Base-by-base conservation (phyloP, 2,888 invertebrate genomes). In the Andrena dorsata region DNA sequence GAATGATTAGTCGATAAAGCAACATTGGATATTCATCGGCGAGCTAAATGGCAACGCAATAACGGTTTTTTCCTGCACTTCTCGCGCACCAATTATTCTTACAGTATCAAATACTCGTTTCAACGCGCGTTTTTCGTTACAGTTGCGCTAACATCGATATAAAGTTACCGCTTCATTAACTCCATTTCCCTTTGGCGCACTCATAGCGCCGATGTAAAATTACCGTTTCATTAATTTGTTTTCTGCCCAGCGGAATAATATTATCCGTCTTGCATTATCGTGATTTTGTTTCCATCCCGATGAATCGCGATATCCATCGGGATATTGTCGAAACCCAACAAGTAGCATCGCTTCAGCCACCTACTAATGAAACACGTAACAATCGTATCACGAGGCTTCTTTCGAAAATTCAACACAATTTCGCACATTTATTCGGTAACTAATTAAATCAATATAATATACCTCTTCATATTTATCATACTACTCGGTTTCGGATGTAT, bases 151-250 rank as follows among this genome's bases (percentile, higher is more conserved):
- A 41, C 35, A 30, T n/a, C 65, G 65, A 56, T 65, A 30, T 41
- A 56, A 65, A 73, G 30, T 32, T 63, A 30, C 41, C 7, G 65
- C 56, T 65, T 30, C 56, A 65, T 73, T 65, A 65, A 65, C 41
- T 65, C 41, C n/a, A 56, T 56, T 73, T 41, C 20, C 35, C 23
- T 65, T 28, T 41, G 28, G 10, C 6, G 32, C 8, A 2, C 64
- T 5, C 26, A 3, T 16, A 10, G 23, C 7, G 49, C 26, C n/a
- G 28, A 2, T 6, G 20, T 51, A 41, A 41, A n/a, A 73, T 72
- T 56, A 56, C 56, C 26, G 56, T 56, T 26, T 56, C 56, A 56
- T 23, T 56, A 56, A 26, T 56, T 56, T 56, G 49, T 64, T 73
- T 64, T 56, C 41, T 41, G 5, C 3, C n/a, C 7, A 6, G 41